A percentile compares a stretch with the other conserved stretches of the same genome.
Evolutionary conservation across 53 echinoderm and acorn worm species (phyloP).

Genomic region (Antedon mediterranea): DNA sequence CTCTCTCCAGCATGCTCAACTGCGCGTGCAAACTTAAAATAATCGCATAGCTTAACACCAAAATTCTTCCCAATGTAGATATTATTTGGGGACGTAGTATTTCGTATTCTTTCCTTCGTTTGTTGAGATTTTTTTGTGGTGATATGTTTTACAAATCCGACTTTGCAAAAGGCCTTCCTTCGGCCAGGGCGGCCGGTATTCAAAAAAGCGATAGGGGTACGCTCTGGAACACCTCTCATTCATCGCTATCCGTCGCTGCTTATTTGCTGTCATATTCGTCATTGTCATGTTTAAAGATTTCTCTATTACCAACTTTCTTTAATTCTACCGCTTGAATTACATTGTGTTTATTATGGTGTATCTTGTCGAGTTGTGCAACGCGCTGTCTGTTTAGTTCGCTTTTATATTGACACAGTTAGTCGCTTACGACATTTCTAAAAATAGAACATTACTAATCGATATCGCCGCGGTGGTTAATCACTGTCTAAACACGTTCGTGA

Average conservation of each 20-base stretch:
- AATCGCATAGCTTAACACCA: conserved; percentile 14
- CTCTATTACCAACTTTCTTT: too few species aligned
- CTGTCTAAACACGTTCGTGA: too few species aligned
- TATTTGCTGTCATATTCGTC: neutral
- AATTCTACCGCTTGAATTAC: too few species aligned
- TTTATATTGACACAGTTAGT: neutral
- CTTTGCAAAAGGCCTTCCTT: neutral
- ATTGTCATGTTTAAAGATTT: neutral
- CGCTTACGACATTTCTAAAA: neutral
- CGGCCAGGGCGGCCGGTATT: neutral
- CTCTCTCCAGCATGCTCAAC: conserved; percentile 27
- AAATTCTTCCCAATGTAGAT: conserved; percentile 35
- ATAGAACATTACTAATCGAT: too few species aligned
- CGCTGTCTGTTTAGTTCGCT: neutral
- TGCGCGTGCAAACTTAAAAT: conserved; percentile 35
- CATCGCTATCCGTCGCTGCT: neutral
- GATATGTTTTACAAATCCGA: neutral
- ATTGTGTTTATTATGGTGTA: too few species aligned
- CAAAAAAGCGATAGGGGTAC: neutral
- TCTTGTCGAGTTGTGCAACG: too few species aligned
- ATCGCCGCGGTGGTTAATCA: too few species aligned
- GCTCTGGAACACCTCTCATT: neutral
- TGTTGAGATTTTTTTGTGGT: neutral
- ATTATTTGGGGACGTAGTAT: conserved; percentile 8
- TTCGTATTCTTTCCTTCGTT: neutral